Evolutionary conservation across 1,140 invertebrate genomes (phyloP).

Genomic region (Pseudomyrmex cubaensis): DNA sequence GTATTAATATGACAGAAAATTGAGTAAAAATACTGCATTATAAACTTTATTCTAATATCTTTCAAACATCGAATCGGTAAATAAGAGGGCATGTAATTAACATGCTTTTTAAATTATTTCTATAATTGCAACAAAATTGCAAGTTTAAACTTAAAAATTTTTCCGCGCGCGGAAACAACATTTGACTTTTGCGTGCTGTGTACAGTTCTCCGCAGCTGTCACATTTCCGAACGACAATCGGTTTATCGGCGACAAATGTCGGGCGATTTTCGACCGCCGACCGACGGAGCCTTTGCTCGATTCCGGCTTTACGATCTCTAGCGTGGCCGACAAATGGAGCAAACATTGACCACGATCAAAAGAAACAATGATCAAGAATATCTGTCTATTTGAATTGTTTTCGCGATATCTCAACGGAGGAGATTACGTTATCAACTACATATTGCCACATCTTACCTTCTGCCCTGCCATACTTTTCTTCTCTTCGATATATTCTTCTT

Average conservation of each 20-base stretch:
- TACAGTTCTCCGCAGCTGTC: not conserved
- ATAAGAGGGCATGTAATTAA: too few relatives aligned
- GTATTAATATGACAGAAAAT: too few relatives aligned
- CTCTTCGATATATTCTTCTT: not conserved
- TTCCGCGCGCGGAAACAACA: not conserved
- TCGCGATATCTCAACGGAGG: slow-evolving; percentile 44
- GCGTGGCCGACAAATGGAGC: slow-evolving; percentile 32
- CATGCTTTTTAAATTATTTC: too few relatives aligned
- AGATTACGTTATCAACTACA: slow-evolving; percentile 37
- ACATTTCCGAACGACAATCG: slow-evolving; percentile 8
- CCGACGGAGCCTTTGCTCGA: slow-evolving; percentile 12
- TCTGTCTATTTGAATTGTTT: slow-evolving; percentile 46
- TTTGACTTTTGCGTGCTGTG: slow-evolving; percentile 27
- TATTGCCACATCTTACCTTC: slow-evolving; percentile 13
- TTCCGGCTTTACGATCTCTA: slow-evolving; percentile 25
- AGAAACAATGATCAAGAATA: slow-evolving; percentile 44
- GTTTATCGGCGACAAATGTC: slow-evolving; percentile 11
- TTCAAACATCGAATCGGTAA: not conserved
- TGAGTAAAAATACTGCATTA: too few relatives aligned
- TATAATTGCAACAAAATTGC: not conserved
- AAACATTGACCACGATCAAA: slow-evolving; percentile 51
- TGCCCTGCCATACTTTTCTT: not conserved
- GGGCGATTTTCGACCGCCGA: slow-evolving; percentile 25
- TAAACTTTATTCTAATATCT: not conserved
- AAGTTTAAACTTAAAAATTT: not conserved